These are phyloP conservation scores for Spicauda simplicius DNA, from an alignment of 2,888 invertebrate genomes.

Conservation along the genomic window DNA sequence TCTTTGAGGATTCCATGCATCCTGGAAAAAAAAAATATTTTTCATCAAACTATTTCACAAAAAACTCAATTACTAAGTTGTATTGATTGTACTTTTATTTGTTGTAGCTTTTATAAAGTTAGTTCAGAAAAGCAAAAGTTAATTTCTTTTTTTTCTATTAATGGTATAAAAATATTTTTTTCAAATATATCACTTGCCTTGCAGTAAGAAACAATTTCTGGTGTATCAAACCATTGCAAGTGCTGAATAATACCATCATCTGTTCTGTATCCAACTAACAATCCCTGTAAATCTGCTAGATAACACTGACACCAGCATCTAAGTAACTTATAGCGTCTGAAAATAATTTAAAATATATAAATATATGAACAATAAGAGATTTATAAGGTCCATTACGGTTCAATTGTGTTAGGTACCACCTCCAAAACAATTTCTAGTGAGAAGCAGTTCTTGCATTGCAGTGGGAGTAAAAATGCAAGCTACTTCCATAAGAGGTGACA, in stretches of 20 bases:
- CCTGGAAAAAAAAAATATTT: constrained; percentile 44
- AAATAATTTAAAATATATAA: background rate
- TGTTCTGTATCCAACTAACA: constrained; percentile 53
- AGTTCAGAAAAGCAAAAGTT: background rate
- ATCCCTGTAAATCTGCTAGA: constrained; percentile 50
- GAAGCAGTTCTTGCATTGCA: too few species aligned
- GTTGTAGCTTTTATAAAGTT: too few species aligned
- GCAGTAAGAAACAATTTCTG: constrained; percentile 47
- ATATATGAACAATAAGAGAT: too few species aligned
- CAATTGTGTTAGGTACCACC: too few species aligned
- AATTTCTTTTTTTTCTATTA: too few species aligned
- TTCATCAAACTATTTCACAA: background rate
- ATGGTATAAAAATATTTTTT: too few species aligned
- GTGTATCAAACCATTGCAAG: constrained; percentile 50
- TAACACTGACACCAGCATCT: constrained; percentile 55
- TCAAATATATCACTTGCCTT: constrained; percentile 40
- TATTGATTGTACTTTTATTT: too few species aligned
- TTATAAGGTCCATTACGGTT: too few species aligned
- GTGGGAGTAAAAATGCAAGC: too few species aligned
- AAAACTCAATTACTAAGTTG: too few species aligned
- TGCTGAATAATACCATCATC: constrained; percentile 50
- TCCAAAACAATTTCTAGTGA: too few species aligned
- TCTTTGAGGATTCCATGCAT: constrained; percentile 51
- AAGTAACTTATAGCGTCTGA: constrained; percentile 51
- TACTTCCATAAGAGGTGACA: too few species aligned